phyloP scores from a whole-genome alignment of 2,888 invertebrate species.

The Drosophila neotestacea region DNA sequence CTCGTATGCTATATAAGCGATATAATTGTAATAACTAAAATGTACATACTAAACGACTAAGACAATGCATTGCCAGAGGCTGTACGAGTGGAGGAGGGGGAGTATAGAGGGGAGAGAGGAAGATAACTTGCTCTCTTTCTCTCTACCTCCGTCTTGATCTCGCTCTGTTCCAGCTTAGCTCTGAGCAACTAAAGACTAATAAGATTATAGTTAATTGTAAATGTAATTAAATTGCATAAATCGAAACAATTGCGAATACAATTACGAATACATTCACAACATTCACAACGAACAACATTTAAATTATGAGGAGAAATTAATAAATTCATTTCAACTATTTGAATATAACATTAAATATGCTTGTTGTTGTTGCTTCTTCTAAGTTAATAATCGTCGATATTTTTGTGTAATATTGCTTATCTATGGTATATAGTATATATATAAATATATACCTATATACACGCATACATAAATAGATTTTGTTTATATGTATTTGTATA shows the following conservation, averaged over 20 bases:
- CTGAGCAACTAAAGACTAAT: constrained; percentile 63
- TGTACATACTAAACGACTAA: constrained; percentile 80
- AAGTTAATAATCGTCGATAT: constrained; percentile 49
- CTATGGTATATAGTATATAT: constrained; percentile 36
- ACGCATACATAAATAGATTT: constrained; percentile 2
- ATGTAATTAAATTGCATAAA: constrained; percentile 49
- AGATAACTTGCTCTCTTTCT: neutral
- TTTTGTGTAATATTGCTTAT: constrained; percentile 50
- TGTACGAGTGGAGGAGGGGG: constrained; percentile 1
- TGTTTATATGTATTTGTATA: constrained; percentile 18
- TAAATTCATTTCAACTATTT: constrained; percentile 78
- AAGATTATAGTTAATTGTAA: constrained; percentile 46
- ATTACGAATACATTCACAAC: constrained; percentile 39
- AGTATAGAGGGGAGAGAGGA: neutral
- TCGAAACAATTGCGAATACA: constrained; percentile 47
- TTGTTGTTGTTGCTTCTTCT: constrained; percentile 35
- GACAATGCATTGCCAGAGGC: constrained; percentile 68
- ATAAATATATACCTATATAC: constrained; percentile 45
- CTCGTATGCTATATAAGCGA: constrained; percentile 73
- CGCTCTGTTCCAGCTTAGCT: constrained; percentile 12
- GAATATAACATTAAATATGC: constrained; percentile 49
- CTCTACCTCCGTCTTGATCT: neutral
- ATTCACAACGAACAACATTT: constrained; percentile 60
- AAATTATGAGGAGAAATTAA: constrained; percentile 78
- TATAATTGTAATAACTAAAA: constrained; percentile 76